These are phyloP conservation scores for Rhagoletis pomonella DNA, from an alignment of 1,140 invertebrate genomes.

Conservation along the genomic window DNA sequence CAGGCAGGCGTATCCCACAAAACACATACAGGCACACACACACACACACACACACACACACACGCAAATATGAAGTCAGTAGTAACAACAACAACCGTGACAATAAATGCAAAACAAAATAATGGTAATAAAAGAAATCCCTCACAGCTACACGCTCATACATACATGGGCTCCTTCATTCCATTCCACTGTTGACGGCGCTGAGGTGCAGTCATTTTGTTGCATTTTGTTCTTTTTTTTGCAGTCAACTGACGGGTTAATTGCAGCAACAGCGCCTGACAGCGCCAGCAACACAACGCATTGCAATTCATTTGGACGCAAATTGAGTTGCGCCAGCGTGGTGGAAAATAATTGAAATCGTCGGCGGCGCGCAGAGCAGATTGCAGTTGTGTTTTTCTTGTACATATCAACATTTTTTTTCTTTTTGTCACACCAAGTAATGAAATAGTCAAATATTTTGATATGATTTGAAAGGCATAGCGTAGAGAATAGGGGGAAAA, in stretches of 20 bases:
- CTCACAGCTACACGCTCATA: not conserved
- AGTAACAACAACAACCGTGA: not conserved
- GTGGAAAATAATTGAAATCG: slow-evolving; percentile 17
- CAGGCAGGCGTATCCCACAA: not conserved
- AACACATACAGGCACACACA: too few species aligned
- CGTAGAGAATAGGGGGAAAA: not conserved
- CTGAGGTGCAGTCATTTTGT: not conserved
- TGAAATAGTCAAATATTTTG: slow-evolving; percentile 49
- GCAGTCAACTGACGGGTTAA: slow-evolving; percentile 22
- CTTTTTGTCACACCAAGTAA: not conserved
- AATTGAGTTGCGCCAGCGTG: slow-evolving; percentile 37
- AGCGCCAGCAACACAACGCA: not conserved
- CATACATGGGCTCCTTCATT: not conserved
- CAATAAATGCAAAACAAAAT: not conserved
- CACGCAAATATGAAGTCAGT: too few species aligned
- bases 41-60: too few species aligned
- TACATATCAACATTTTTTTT: not conserved
- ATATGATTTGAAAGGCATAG: slow-evolving; percentile 1
- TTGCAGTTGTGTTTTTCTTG: not conserved
- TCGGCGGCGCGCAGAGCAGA: not conserved
- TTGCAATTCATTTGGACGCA: not conserved
- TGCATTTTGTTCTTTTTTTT: not conserved
- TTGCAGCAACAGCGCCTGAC: slow-evolving; percentile 16
- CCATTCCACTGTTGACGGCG: not conserved
- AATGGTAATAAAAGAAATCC: not conserved